Percentiles rank a stretch among this genome's conserved stretches.
phyloP scores from a whole-genome alignment of 2,113 vertebrate species.

The Cebidichthys violaceus region DNA sequence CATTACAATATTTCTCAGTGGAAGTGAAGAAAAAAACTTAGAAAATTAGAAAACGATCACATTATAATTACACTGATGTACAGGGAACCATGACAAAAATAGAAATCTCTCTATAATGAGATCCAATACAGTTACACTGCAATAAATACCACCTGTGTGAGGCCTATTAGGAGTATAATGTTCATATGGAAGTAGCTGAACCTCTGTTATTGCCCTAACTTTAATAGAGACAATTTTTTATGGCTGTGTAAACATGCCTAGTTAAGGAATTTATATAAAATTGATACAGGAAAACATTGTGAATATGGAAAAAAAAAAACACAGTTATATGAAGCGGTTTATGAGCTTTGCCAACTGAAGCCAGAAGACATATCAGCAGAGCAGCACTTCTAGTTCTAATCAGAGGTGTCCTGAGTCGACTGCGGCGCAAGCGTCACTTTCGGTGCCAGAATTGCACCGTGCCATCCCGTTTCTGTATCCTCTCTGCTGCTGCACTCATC shows the following conservation, averaged over 20 bases:
- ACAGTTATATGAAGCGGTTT: background rate
- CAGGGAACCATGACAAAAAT: conserved; percentile 25
- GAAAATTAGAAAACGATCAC: conserved; percentile 42
- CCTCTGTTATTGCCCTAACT: background rate
- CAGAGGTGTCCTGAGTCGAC: background rate
- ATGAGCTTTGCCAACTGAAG: background rate
- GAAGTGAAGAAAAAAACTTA: conserved; percentile 12
- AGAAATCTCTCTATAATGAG: conserved; percentile 24
- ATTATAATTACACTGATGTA: conserved; percentile 11
- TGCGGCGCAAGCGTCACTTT: background rate
- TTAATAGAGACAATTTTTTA: background rate
- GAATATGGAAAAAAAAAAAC: background rate
- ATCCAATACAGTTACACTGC: conserved; percentile 8
- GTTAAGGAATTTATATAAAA: background rate
- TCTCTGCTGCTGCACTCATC: background rate
- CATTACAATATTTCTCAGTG: conserved; percentile 20
- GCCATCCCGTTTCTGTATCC: conserved; percentile 5
- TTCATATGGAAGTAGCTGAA: conserved; percentile 1
- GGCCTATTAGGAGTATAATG: background rate
- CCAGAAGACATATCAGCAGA: background rate
- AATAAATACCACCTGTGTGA: conserved; percentile 24
- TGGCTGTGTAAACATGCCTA: conserved; percentile 13
- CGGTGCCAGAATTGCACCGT: background rate
- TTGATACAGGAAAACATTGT: background rate
- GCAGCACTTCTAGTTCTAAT: background rate